phyloP scores from a whole-genome alignment of 2,888 invertebrate species.

The Macaria notata region DNA sequence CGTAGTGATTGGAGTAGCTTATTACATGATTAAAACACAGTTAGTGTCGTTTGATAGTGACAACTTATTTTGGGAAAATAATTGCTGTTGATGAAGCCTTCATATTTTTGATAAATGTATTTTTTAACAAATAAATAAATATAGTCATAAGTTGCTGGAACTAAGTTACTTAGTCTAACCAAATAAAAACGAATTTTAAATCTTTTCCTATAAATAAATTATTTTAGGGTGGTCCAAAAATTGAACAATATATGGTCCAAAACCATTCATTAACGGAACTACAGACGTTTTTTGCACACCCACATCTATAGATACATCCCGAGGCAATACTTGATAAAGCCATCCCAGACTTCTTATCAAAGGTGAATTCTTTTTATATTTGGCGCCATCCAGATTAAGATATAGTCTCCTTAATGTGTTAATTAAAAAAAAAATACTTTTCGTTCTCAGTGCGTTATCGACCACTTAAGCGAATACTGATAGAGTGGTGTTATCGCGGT shows the following conservation, averaged over 20 bases:
- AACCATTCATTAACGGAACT: constrained; percentile 57
- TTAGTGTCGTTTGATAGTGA: constrained; percentile 10
- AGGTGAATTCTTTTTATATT: constrained; percentile 68
- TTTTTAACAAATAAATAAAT: no score
- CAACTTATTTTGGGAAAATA: constrained; percentile 10
- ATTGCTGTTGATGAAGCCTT: no score
- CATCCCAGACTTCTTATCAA: constrained; percentile 66
- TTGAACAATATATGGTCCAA: constrained; percentile 43
- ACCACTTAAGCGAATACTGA: constrained; percentile 70
- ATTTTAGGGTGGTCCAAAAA: constrained; percentile 58
- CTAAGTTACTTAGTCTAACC: no score
- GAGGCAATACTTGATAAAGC: constrained; percentile 66
- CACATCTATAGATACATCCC: constrained; percentile 54
- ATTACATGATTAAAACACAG: constrained; percentile 5
- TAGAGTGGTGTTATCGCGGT: constrained; percentile 62
- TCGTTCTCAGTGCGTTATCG: constrained; percentile 59
- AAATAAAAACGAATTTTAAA: no score
- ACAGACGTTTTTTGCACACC: constrained; percentile 68
- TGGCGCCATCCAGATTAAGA: constrained; percentile 80
- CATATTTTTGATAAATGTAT: no score
- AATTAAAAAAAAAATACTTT: constrained; percentile 74
- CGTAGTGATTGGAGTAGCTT: not conserved
- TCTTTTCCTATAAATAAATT: no score
- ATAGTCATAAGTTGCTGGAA: no score
- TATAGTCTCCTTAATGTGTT: constrained; percentile 76